Evolutionary conservation across 2,797 vertebrate genomes (phyloP), one percentile per base, ranked within the genome.

Genomic region (Borostomias antarcticus): DNA sequence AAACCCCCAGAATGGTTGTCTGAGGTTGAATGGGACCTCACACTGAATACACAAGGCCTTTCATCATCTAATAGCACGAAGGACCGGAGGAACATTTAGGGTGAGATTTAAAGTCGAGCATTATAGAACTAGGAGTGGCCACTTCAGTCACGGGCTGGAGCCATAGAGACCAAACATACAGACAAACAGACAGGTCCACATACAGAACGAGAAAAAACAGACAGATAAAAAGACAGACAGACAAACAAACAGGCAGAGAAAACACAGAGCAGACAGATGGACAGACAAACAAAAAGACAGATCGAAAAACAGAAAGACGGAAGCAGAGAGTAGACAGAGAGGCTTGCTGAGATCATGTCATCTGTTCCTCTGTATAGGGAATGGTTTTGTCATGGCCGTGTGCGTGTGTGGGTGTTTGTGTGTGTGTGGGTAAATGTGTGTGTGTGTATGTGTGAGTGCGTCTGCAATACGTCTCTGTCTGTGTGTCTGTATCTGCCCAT

Each of bases 381-480:
- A 40, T 70, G 28, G 11, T 26, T 67, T 79, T 76, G 74, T 50
- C 37, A 73, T 61, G 25, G 53, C 58, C 23, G 15, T 23, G 11
- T 52, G 50, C 4, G 17, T 58, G 56, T 4, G n/a, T n/a, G n/a
- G n/a, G n/a, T n/a, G n/a, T n/a, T n/a, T n/a, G n/a, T n/a, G n/a
- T n/a, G n/a, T n/a, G n/a, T n/a, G n/a, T n/a, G n/a, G n/a, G n/a
- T n/a, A n/a, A n/a, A n/a, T n/a, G n/a, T n/a, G n/a, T n/a, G n/a
- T n/a, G n/a, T n/a, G n/a, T n/a, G n/a, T n/a, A n/a, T n/a, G n/a
- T n/a, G n/a, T n/a, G n/a, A n/a, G n/a, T n/a, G 28, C 45, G 51
- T 69, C 23, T 66, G 5, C 66, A 67, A 1, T 79, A 60, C 48
- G 9, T n/a, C 40, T 64, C 5, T 45, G 37, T 25, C 15, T 61